Evolutionary conservation across 2,797 vertebrate genomes (phyloP).

Genomic region (Podarcis lilfordi): DNA sequence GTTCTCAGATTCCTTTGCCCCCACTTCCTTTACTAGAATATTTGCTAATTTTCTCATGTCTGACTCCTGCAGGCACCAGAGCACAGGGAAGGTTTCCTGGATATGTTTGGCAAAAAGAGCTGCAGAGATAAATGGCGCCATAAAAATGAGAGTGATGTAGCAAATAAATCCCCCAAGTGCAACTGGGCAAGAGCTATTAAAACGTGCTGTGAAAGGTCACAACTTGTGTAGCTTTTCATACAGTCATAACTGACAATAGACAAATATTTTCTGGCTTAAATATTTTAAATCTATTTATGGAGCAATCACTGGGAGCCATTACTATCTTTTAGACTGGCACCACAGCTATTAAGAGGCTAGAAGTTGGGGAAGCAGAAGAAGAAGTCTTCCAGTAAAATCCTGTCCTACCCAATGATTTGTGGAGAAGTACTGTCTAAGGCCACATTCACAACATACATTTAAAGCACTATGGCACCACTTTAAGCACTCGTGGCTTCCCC

Average conservation of each 20-base stretch:
- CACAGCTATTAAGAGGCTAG: conserved; percentile 5
- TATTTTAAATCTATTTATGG: background rate
- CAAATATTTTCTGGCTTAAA: background rate
- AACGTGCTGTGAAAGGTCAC: background rate
- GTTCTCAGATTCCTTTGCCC: background rate
- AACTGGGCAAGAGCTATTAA: rapidly evolving
- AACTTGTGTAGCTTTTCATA: background rate
- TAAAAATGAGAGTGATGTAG: background rate
- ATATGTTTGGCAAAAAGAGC: background rate
- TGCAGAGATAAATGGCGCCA: background rate
- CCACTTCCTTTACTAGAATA: background rate
- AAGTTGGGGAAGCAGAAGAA: background rate
- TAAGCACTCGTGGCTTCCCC: no score
- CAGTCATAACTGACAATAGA: rapidly evolving
- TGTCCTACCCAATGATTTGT: conserved; percentile 4
- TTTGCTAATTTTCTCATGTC: background rate
- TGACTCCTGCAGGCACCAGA: background rate
- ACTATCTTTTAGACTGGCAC: background rate
- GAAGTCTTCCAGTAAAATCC: background rate
- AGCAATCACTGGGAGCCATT: rapidly evolving
- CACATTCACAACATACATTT: no score
- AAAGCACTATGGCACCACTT: no score
- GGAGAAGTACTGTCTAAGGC: background rate
- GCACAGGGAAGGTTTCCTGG: background rate
- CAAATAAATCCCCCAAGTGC: background rate